A percentile compares a stretch with the other conserved stretches of the same genome.
phyloP scores from a whole-genome alignment of 2,888 invertebrate species.

The Patella ulyssiponensis region DNA sequence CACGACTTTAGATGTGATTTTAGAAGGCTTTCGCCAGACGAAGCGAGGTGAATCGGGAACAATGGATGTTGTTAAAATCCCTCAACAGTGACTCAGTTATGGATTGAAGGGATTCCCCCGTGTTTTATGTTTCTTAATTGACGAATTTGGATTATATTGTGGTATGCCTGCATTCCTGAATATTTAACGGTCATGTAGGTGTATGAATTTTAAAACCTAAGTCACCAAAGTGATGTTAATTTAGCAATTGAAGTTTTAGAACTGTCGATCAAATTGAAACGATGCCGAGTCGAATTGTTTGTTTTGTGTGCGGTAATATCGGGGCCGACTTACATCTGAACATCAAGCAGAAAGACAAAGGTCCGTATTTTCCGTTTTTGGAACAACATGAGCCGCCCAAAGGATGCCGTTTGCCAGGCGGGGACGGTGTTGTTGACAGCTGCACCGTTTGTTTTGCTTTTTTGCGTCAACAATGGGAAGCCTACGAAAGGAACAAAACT shows the following conservation, averaged over 20 bases:
- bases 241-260: neutral
- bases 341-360: constrained; percentile 57
- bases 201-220: too few species aligned
- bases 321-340: constrained; percentile 59
- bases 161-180: neutral
- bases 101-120: constrained; percentile 10
- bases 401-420: constrained; percentile 75
- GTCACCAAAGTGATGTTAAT: too few species aligned
- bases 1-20: neutral
- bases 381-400: constrained; percentile 89
- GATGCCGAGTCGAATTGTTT: constrained; percentile 61
- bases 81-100: neutral
- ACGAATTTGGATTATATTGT: neutral
- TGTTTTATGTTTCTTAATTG: neutral
- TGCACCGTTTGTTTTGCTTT: constrained; percentile 90
- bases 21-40: neutral
- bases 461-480: constrained; percentile 92
- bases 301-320: constrained; percentile 70
- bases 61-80: neutral
- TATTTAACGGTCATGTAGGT: too few species aligned
- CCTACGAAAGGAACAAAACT: constrained; percentile 87
- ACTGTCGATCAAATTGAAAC: constrained; percentile 12
- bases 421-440: constrained; percentile 77
- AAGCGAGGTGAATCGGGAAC: neutral
- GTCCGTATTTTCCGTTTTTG: constrained; percentile 91